Percentiles rank a stretch among this genome's conserved stretches.
Evolutionary conservation across 2,113 vertebrate species (phyloP).

Genomic region (Lanius collurio): DNA sequence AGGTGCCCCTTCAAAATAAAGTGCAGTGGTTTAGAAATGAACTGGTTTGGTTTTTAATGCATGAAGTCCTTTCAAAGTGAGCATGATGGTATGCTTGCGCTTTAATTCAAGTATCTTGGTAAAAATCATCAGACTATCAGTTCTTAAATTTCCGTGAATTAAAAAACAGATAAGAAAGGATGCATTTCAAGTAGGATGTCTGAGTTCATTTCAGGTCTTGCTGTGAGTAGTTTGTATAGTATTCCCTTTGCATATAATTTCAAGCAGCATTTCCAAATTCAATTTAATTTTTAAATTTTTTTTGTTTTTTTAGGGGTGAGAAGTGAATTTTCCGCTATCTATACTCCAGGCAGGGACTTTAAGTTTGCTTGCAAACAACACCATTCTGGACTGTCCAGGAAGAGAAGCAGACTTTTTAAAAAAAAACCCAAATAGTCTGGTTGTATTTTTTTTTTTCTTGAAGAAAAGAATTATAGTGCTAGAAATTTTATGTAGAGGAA

Average conservation of each 20-base stretch:
- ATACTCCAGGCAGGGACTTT: constrained; percentile 52
- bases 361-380: constrained; percentile 47
- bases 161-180: not conserved
- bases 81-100: not conserved
- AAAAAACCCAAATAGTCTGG: not conserved
- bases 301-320: not conserved
- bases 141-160: constrained; percentile 26
- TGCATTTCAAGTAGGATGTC: not conserved
- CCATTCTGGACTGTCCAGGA: constrained; percentile 59
- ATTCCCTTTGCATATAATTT: constrained; percentile 69
- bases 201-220: constrained; percentile 72
- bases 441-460: not conserved
- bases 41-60: not conserved
- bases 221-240: constrained; percentile 55
- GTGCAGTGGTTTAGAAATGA: not conserved
- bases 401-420: constrained; percentile 6
- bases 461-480: constrained; percentile 58
- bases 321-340: constrained; percentile 64
- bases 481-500: constrained; percentile 63
- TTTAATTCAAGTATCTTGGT: not conserved
- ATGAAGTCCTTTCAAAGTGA: not conserved
- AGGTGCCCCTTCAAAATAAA: not conserved
- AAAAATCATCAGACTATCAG: not conserved
- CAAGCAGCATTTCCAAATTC: constrained; percentile 29
- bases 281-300: not conserved